Base-by-base conservation (phyloP, 2,888 invertebrate species). In the Mimumesa dahlbomi region DNA sequence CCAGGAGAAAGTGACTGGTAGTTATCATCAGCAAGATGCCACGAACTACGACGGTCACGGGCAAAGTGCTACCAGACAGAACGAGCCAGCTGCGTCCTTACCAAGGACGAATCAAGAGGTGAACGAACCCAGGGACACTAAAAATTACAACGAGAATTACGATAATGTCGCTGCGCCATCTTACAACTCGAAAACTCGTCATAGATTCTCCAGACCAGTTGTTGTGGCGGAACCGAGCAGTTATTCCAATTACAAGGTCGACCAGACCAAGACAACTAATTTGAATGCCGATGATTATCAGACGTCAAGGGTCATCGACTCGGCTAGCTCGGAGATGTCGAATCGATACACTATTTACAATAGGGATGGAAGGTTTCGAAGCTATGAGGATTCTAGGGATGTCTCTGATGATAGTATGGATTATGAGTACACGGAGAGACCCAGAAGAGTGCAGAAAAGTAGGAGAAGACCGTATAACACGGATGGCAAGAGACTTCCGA, bases 321-420 rank as follows among this genome's bases (percentile, higher is more conserved):
- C 75, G 0, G 21, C 13, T 0, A 59, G 49, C 34, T 57, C 71
- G 0, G 76, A 79, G 18, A 25, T 16, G 7, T 2, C 40, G 1
- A 76, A 75, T 38, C 59, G 74, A 3, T 76, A 77, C 13, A 54
- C 50, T 14, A 40, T 58, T 18, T 54, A 69, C 36, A 45, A 59
- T 19, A 52, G 58, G 0, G 52, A 76, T 6, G 68, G 58, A 1
- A 79, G 58, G 3, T 84, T 79, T 42, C 79, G 83, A 6, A 80
- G 82, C 49, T 87, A 85, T 40, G 85, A 86, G 0, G 85, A 84
- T 25, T 82, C 83, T 0, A 79, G 59, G 11, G 87, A 86, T 38
- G 63, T 63, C 40, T 86, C 86, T 0, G 84, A 85, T 0, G 87
- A 87, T 2, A 79, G 65, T 56, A 18, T 58, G 3, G 89, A 89